Base-by-base conservation (phyloP, 2,797 vertebrate genomes). In the Diglossa cyanea region DNA sequence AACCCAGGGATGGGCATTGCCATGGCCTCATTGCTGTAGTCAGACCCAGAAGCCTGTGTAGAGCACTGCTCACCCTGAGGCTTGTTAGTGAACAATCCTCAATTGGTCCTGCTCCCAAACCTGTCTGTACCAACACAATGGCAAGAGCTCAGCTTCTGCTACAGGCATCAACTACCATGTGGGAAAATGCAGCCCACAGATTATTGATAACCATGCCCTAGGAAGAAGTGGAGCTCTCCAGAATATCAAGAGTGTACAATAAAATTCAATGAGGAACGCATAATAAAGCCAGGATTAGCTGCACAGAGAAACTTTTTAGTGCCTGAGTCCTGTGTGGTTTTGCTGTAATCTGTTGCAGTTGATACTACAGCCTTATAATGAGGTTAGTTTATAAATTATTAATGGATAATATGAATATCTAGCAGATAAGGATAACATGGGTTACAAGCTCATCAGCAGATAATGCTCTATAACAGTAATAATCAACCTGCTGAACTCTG, bases 351-450 rank as follows among this genome's bases (percentile, higher is more conserved):
- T 79, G 77, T 85, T 9, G 3, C 55, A 76, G 48, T 33, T 57
- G 48, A 3, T 71, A 40, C 54, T 47, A 31, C 54, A 91, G 37
- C 50, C 51, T 68, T 90, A 58, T 77, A 91, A 95, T 91, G 57
- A 89, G 55, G 67, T 37, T 79, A 39, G 44, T 76, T 95, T 91
- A 71, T 91, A 67, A 74, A 89, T 95, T 92, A 88, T 87, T 95
- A 91, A 85, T 61, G 61, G 77, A 40, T 70, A 66, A 76, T 61
- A 66, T 47, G 45, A 75, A 72, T 76, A 61, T 51, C 58, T 72
- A 80, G 51, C 57, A 86, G 82, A 75, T 90, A 94, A 90, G 67
- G 55, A 76, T 73, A 88, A 76, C 77, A 53, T 10, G 57, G 71
- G 65, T 92, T 93, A 77, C 78, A 72, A 94, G 81, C 75, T 80